Base-by-base conservation (phyloP, 2,888 invertebrate genomes). In the Lathronympha strigana region DNA sequence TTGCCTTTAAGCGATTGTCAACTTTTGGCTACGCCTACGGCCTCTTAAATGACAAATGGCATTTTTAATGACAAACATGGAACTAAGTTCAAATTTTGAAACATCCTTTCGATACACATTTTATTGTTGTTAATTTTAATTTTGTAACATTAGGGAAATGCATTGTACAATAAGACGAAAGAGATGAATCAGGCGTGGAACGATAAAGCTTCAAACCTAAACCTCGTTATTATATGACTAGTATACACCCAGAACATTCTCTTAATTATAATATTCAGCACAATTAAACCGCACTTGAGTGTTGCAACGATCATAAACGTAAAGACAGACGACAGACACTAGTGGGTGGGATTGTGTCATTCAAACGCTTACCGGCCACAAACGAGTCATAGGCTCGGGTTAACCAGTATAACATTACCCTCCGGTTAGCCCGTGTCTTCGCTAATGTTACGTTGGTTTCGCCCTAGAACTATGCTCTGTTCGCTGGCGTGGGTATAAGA, bases 291-390 rank as follows among this genome's bases (percentile, higher is more conserved):
- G 51, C 58, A 53, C 45, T 45, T 40, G 40, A 53, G 47, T 64
- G 64, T 64, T 60, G 64, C 64, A 64, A 64, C 36, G 31, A 19
- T 54, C 49, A 60, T 36, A 43, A 45, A 57, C 45, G 55, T 50
- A 43, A 47, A 61, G 53, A 54, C 51, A 25, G 36, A 31, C 53
- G 51, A 53, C 62, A 25, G 51, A 53, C 45, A 19, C 11, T 31
- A 0, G 64, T 60, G 64, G 58, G 64, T 47, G 64, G 58, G 51
- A 17, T 23, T 25, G 23, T n/a, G 8, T n/a, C n/a, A n/a, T 21
- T 47, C 13, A 3, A 23, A 13, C n/a, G 23, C 21, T 21, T 40
- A 6, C 9, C n/a, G n/a, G 6, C 23, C 17, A 45, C n/a, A 8
- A n/a, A 23, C n/a, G 23, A 47, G 23, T 23, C 47, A n/a, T n/a